Percentiles rank a stretch among this genome's conserved stretches.
Conservation (phyloP, 2,113 vertebrate genomes). For the Oophaga pumilio region DNA sequence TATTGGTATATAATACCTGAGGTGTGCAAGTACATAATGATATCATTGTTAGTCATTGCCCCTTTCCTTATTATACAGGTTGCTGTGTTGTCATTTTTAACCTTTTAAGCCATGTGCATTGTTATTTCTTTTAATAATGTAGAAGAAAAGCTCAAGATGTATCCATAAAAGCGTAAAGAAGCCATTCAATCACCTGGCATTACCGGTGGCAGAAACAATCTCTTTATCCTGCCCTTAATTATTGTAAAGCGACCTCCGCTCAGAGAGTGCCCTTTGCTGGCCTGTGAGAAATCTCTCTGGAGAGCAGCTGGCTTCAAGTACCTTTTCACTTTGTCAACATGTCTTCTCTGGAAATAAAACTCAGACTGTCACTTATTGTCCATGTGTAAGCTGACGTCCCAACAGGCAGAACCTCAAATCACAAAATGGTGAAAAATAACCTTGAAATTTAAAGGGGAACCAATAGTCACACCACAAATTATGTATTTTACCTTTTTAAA, state of each 20-base stretch:
- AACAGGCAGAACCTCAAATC: not conserved
- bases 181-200: constrained; percentile 52
- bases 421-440: not conserved
- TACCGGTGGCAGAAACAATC: constrained; percentile 51
- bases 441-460: constrained; percentile 10
- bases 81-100: constrained; percentile 3
- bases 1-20: not conserved
- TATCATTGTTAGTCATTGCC: not conserved
- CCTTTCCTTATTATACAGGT: not conserved
- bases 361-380: constrained; percentile 42
- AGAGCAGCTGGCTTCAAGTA: constrained; percentile 42
- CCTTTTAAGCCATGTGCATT: not conserved
- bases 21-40: not conserved
- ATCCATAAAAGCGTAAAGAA: constrained; percentile 23
- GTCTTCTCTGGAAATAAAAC: constrained; percentile 43
- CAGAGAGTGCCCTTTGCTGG: constrained; percentile 41
- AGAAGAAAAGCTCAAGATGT: constrained; percentile 19
- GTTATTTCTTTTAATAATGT: constrained; percentile 9
- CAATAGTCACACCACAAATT: not conserved
- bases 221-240: constrained; percentile 56
- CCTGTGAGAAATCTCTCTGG: constrained; percentile 47
- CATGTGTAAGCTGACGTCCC: constrained; percentile 11
- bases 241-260: constrained; percentile 51
- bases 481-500: not conserved
- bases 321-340: constrained; percentile 46